Percentiles rank a stretch among this genome's conserved stretches.
These are phyloP conservation scores for Bombus affinis DNA, from an alignment of 1,140 invertebrate species.

Conservation along the genomic window DNA sequence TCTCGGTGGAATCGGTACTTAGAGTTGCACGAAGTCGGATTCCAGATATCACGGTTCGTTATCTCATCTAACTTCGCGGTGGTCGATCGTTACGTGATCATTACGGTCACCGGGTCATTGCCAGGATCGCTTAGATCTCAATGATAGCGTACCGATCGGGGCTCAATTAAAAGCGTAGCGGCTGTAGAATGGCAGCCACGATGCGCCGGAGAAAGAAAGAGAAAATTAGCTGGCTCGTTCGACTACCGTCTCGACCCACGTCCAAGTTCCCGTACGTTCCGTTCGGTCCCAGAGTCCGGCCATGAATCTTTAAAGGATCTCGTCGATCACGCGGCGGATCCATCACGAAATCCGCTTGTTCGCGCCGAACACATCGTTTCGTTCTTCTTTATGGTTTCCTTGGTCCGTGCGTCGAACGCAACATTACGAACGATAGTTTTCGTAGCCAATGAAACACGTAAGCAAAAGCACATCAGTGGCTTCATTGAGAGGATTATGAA, in stretches of 20 bases:
- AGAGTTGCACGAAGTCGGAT: constrained; percentile 59
- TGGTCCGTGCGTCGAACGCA: background rate
- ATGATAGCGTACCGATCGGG: constrained; percentile 61
- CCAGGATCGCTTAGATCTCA: constrained; percentile 68
- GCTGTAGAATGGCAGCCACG: constrained; percentile 10
- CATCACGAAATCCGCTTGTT: background rate
- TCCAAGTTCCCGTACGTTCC: background rate
- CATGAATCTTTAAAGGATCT: constrained; percentile 18
- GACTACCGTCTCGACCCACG: background rate
- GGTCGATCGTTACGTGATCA: constrained; percentile 70
- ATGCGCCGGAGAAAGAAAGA: constrained; percentile 34
- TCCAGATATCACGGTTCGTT: constrained; percentile 66
- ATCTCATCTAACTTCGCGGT: constrained; percentile 64
- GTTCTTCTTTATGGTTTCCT: background rate
- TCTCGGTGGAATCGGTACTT: constrained; percentile 46
- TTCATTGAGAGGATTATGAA: background rate
- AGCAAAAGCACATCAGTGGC: background rate
- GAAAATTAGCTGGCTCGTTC: constrained; percentile 38
- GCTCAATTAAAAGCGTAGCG: constrained; percentile 63
- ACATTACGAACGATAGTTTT: background rate
- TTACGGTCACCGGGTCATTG: constrained; percentile 71
- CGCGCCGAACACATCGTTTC: background rate
- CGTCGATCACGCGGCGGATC: background rate
- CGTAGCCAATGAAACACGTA: background rate
- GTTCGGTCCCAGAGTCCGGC: background rate